Base-by-base conservation (phyloP, 2,888 invertebrate genomes). In the Hydropsyche betteni region DNA sequence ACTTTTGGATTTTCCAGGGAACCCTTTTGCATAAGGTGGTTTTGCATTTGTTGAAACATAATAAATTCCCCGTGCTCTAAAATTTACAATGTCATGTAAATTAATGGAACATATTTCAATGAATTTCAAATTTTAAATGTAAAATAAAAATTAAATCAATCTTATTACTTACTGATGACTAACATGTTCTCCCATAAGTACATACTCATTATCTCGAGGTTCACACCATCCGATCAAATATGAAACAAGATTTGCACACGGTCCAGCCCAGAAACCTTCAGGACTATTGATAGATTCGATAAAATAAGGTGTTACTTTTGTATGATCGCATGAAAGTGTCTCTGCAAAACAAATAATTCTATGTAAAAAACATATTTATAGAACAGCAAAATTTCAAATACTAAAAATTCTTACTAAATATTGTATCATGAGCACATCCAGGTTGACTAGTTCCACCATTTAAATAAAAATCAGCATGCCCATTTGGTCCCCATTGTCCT, bases 391-490 rank as follows among this genome's bases (percentile, higher is more conserved):
- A 24, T 24, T 24, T 68, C 4, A 69, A 50, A 51, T 58, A 44
- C 38, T 2, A 8, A 10, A 14, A 14, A 44, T 55, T 52, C 14
- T 58, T 89, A 94, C 94, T 92, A 81, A 94, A 93, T 69, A 95
- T 87, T 0, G 94, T 94, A 77, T 93, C 90, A 75, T 93, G 93
- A 3, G 92, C 92, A 83, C 95, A 95, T 77, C 94, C 95, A 0
- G 95, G 95, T 81, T 95, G 95, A 82, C 94, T 93, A 50, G 94
- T 94, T 34, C 95, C 93, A 0, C 95, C 95, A 81, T 95, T 95
- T 69, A 95, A 93, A 83, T 95, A 95, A 84, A 94, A 95, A 83
- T 95, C 95, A 0, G 94, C 95, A 82, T 95, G 95, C 0, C 95
- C 95, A 79, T 92, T 94, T 0, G 94, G 94, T 3, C 95, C 94